These are phyloP conservation scores for Eunapius fragilis DNA, from an alignment of 37 sponge, comb jelly and placozoan genomes.

Conservation along the genomic window DNA sequence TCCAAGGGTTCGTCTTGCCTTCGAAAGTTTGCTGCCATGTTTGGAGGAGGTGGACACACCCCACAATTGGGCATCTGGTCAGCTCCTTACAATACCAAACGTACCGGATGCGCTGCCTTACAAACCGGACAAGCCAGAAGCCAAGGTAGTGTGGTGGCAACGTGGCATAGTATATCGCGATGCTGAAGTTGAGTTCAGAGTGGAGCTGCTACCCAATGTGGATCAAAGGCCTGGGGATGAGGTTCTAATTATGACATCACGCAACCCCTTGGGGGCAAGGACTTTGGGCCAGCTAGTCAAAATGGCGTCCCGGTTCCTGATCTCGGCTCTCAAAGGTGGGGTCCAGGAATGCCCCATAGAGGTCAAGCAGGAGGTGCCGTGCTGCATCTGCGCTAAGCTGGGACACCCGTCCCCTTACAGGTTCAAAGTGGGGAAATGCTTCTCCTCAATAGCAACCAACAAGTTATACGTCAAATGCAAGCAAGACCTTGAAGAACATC, in stretches of 20 bases:
- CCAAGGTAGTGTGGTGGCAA: neutral
- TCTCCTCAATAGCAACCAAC: slow-evolving; percentile 4
- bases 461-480: slow-evolving; percentile 20
- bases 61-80: neutral
- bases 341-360: slow-evolving; percentile 4
- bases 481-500: slow-evolving; percentile 2
- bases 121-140: neutral
- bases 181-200: neutral
- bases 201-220: neutral
- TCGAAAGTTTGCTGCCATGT: neutral
- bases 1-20: neutral
- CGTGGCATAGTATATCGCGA: neutral
- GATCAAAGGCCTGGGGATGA: slow-evolving; percentile 3
- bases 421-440: slow-evolving; percentile 32
- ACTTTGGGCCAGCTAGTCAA: slow-evolving; percentile 67
- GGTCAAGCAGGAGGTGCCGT: slow-evolving; percentile 52
- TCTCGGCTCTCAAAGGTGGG: slow-evolving; percentile 35
- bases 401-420: slow-evolving; percentile 24
- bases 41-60: neutral
- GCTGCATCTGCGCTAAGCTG: slow-evolving; percentile 46
- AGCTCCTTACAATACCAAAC: neutral
- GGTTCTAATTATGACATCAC: slow-evolving; percentile 48
- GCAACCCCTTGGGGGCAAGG: slow-evolving; percentile 29
- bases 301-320: slow-evolving; percentile 27
- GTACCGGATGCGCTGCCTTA: neutral